These are phyloP conservation scores for Hetaerina titia DNA, from an alignment of 2,888 invertebrate species.

Conservation along the genomic window DNA sequence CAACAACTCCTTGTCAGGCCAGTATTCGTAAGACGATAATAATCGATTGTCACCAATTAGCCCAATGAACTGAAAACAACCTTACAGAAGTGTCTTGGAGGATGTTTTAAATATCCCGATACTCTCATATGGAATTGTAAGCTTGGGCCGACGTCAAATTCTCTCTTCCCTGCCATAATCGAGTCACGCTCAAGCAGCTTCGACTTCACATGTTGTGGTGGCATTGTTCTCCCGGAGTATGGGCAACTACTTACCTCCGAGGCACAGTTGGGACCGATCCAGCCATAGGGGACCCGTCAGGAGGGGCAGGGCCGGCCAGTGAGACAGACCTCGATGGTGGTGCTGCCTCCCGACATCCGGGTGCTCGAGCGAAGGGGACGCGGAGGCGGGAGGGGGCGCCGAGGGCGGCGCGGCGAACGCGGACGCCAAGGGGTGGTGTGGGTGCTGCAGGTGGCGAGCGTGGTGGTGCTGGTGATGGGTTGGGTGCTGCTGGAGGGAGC, in stretches of 20 bases:
- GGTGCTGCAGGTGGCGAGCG: constrained; percentile 61
- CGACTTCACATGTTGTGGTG: too few relatives aligned
- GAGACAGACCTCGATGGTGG: constrained; percentile 66
- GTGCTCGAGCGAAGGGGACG: constrained; percentile 16
- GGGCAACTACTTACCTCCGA: constrained; percentile 65
- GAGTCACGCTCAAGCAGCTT: too few relatives aligned
- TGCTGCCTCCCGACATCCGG: constrained; percentile 34
- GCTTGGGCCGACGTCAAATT: too few relatives aligned
- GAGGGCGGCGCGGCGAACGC: constrained; percentile 27
- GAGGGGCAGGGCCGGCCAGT: constrained; percentile 68
- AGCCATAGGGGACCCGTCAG: constrained; percentile 68
- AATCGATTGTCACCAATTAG: too few relatives aligned
- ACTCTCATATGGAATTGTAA: too few relatives aligned
- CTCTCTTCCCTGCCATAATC: too few relatives aligned
- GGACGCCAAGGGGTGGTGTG: constrained; percentile 29
- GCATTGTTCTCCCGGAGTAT: too few relatives aligned
- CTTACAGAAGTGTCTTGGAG: too few relatives aligned
- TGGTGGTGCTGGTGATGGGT: constrained; percentile 68
- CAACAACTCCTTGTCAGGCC: too few relatives aligned
- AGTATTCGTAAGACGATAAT: too few relatives aligned
- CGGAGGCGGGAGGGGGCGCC: not conserved
- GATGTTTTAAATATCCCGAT: too few relatives aligned
- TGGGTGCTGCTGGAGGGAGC: constrained; percentile 69
- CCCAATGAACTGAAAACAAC: too few relatives aligned
- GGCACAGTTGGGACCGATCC: constrained; percentile 67